phyloP scores from a whole-genome alignment of 2,113 vertebrate genomes.

The Nothoprocta pentlandii region DNA sequence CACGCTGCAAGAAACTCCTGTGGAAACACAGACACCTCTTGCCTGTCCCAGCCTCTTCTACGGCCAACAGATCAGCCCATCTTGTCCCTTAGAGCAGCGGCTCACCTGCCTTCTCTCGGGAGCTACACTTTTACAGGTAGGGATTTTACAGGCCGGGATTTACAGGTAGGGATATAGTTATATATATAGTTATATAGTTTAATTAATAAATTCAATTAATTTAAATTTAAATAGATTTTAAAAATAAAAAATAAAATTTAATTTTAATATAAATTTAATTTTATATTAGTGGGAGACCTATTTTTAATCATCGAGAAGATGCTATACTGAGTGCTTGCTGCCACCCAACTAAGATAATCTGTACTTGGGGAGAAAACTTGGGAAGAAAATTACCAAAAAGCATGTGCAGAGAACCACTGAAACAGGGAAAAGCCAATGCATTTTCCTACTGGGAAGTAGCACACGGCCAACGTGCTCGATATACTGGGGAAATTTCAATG shows the following conservation, averaged over 20 bases:
- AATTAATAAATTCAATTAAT: too few relatives aligned
- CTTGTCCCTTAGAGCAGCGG: not conserved
- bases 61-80: not conserved
- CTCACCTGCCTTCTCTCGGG: not conserved
- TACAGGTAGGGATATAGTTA: too few relatives aligned
- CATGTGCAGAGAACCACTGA: not conserved
- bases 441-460: not conserved
- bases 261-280: too few relatives aligned
- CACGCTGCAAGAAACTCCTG: not conserved
- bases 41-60: not conserved
- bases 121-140: not conserved
- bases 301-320: not conserved
- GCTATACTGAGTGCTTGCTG: not conserved
- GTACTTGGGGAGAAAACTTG: not conserved
- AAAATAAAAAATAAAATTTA: too few relatives aligned
- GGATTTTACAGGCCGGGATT: too few relatives aligned
- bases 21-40: not conserved
- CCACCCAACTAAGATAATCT: rapidly evolving
- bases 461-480: rapidly evolving
- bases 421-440: not conserved
- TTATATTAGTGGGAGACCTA: not conserved
- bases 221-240: too few relatives aligned
- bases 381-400: not conserved
- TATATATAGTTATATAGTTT: too few relatives aligned
- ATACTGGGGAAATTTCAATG: not conserved